Evolutionary conservation across 1,140 invertebrate genomes (phyloP), one percentile per base, ranked within the genome.

Genomic region (Neodiprion virginianus): DNA sequence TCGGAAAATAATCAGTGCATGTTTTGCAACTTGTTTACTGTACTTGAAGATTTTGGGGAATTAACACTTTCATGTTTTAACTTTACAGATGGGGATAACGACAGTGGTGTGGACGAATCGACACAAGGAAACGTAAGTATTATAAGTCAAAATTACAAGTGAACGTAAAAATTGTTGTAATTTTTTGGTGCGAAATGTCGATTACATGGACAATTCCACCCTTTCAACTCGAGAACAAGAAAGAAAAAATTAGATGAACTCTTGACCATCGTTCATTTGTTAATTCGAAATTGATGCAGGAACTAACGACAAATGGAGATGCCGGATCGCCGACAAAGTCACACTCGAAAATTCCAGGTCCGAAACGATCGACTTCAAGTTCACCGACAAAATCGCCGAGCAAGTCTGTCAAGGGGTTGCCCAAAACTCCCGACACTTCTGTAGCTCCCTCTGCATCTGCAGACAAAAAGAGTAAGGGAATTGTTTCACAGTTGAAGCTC

Each of bases 101-200:
- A 95, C 81, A 95, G 93, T 85, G 93, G 92, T 65, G 93, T 93
- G 14, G 93, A 94, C 83, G 94, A 95, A 85, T 92, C 92, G 61
- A 93, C 92, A 70, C 93, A 94, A 88, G 92, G 92, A 88, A 92
- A 93, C 89, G 93, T 94, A 84, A 92, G 90, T 91, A 82, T 75
- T 69, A 65, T 49, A 73, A 66, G 40, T 74, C 12, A 68, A 3
- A 14, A 66, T 7, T 3, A 1, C 28, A 23, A 28, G 48, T 40
- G 67, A 40, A n/a, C 10, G 10, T n/a, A 4, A 1, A 66, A 7
- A 48, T 48, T 67, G 23, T 23, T 72, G 8, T 2, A 65, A 61
- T 17, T 1, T 40, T 40, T 40, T 40, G 28, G 28, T 40, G 5
- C 28, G 28, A 5, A 5, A 40, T 40, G 28, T 2, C 5, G 48